Evolutionary conservation across 1,140 invertebrate species (phyloP).

Genomic region (Drosophila ogumai): DNA sequence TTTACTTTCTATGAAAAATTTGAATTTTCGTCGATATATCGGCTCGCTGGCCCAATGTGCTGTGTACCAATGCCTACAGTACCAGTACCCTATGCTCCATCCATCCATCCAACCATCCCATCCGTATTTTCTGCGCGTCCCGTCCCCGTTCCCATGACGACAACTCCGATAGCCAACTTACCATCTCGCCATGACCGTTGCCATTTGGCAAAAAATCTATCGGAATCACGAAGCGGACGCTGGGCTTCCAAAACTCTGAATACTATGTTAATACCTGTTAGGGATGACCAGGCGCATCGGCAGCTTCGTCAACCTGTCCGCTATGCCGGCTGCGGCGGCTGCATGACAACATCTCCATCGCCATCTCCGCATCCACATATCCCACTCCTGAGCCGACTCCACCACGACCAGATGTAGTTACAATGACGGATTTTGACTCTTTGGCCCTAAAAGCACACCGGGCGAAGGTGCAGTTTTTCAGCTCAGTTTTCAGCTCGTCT

Average conservation of each 20-base stretch:
- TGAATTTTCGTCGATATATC: no score
- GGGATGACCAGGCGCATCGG: conserved; percentile 69
- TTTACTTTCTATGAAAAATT: no score
- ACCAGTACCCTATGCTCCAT: conserved; percentile 10
- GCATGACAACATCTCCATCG: conserved; percentile 65
- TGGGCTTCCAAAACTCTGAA: conserved; percentile 71
- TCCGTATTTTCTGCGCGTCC: conserved; percentile 47
- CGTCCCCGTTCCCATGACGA: conserved; percentile 42
- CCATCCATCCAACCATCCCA: conserved; percentile 21
- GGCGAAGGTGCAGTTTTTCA: conserved; percentile 67
- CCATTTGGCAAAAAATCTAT: conserved; percentile 68
- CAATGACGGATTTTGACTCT: conserved; percentile 81
- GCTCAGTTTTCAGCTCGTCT: conserved; percentile 38
- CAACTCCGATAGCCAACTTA: conserved; percentile 27
- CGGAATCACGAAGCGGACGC: conserved; percentile 76
- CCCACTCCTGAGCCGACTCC: conserved; percentile 23
- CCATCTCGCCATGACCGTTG: conserved; percentile 74
- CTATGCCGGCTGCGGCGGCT: conserved; percentile 55
- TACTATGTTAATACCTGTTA: conserved; percentile 71
- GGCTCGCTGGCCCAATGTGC: no score
- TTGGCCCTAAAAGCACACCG: conserved; percentile 70
- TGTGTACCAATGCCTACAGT: background rate
- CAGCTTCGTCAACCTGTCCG: conserved; percentile 37
- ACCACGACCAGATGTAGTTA: conserved; percentile 60
- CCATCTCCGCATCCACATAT: conserved; percentile 1